Percentiles rank a stretch among this genome's conserved stretches.
phyloP scores from a whole-genome alignment of 2,888 invertebrate genomes.

The Byasa hedistus region DNA sequence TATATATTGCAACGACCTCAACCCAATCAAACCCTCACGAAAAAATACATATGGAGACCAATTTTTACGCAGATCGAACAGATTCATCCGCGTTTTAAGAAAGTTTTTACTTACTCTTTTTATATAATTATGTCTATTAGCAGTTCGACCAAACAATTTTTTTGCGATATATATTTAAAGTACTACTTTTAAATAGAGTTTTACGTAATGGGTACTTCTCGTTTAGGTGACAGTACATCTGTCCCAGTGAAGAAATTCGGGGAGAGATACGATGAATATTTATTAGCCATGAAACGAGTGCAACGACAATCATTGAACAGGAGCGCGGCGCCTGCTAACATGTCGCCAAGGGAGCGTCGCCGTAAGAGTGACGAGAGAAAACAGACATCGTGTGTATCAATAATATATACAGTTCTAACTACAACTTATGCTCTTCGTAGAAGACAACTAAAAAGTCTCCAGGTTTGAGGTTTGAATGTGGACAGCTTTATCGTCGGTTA shows the following conservation, averaged over 20 bases:
- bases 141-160: too few relatives aligned
- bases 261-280: constrained; percentile 50
- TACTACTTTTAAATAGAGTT: not conserved
- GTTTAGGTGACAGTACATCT: not conserved
- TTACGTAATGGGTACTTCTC: too few relatives aligned
- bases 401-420: constrained; percentile 32
- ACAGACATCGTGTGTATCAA: constrained; percentile 12
- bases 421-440: not conserved
- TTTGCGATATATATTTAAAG: not conserved
- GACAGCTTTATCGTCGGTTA: too few relatives aligned
- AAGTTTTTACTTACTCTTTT: too few relatives aligned
- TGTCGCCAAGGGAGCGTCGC: constrained; percentile 47
- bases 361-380: constrained; percentile 35
- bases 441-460: too few relatives aligned
- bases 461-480: too few relatives aligned
- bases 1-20: too few relatives aligned
- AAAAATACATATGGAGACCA: too few relatives aligned
- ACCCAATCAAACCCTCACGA: too few relatives aligned
- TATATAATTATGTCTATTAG: too few relatives aligned
- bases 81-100: too few relatives aligned
- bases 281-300: constrained; percentile 54
- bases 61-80: too few relatives aligned
- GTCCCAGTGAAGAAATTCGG: not conserved
- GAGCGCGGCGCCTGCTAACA: constrained; percentile 9
- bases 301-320: constrained; percentile 40